phyloP scores from a whole-genome alignment of 2,888 invertebrate genomes.

The Meiosimyza platycephala region DNA sequence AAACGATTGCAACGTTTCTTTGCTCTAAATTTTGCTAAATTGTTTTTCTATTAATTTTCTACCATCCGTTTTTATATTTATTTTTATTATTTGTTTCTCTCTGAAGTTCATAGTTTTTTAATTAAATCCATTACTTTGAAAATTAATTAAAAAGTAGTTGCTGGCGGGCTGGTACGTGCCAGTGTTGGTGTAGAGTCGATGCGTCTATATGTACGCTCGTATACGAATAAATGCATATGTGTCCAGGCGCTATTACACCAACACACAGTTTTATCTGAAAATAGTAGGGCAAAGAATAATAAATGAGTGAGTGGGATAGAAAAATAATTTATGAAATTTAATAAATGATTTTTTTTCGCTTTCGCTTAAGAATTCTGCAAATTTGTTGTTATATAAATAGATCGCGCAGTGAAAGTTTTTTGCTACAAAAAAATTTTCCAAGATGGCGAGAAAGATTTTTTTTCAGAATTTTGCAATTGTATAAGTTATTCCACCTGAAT shows the following conservation, averaged over 20 bases:
- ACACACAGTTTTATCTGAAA: constrained; percentile 1
- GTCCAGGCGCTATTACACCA: background rate
- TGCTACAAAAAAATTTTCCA: too few species aligned
- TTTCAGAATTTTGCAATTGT: too few species aligned
- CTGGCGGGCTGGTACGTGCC: constrained; percentile 6
- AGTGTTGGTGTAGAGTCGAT: background rate
- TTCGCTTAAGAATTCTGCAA: background rate
- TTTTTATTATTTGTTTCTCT: constrained; percentile 21
- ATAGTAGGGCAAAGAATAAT: background rate
- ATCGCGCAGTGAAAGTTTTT: too few species aligned
- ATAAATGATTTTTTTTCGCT: background rate
- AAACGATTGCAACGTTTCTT: background rate
- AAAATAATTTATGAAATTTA: constrained; percentile 26
- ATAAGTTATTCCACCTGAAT: too few species aligned
- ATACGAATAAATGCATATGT: background rate
- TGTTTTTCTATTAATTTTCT: constrained; percentile 21
- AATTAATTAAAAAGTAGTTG: constrained; percentile 30
- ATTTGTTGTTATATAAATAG: too few species aligned
- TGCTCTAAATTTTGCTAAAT: constrained; percentile 26
- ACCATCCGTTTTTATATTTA: background rate
- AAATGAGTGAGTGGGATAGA: background rate
- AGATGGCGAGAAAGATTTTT: too few species aligned
- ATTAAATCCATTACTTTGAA: constrained; percentile 25
- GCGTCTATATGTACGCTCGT: constrained; percentile 25
- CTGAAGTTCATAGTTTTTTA: constrained; percentile 20